Evolutionary conservation across 1,140 invertebrate species (phyloP), one percentile per base, ranked within the genome.

Genomic region (Archivesica marissinica): DNA sequence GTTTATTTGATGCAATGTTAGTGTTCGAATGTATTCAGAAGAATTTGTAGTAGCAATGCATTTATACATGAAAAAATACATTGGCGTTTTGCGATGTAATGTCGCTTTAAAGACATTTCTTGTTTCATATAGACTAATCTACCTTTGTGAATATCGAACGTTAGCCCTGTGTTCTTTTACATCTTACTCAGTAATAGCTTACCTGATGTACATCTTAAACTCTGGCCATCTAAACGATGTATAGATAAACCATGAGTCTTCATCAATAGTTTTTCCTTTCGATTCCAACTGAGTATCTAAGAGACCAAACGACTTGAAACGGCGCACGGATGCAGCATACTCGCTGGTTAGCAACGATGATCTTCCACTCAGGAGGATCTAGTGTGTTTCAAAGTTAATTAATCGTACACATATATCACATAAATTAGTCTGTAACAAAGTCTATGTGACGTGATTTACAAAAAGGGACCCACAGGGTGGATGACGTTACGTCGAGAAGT

Each of bases 301-400:
- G n/a, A 91, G 44, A 41, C 88, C 87, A 86, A 81, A 91, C 15
- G 83, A 82, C 15, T 72, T 75, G 54, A 91, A 91, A 47, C 90
- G n/a, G 66, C 90, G 75, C 0, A 91, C 89, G n/a, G 90, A 91
- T n/a, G 75, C 89, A 47, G 79, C 35, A 76, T 85, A 70, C 11
- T 86, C 54, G 72, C 70, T 78, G 17, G 86, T 89, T 33, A 86
- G 76, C 39, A 52, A 44, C 25, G 85, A 86, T 52, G 47, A 56
- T 33, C 81, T 74, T 38, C 88, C 88, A 78, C 54, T 88, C 17
- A 90, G 76, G 9, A 85, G 47, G 39, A 54, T 47, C 72, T 77
- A 44, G n/a, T n/a, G n/a, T n/a, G n/a, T n/a, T n/a, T n/a, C n/a
- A n/a, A n/a, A 38, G 20, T 38, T 7, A 25, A 30, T 30, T 15